Evolutionary conservation across 2,797 vertebrate genomes (phyloP).

Genomic region (Bufotes viridis): DNA sequence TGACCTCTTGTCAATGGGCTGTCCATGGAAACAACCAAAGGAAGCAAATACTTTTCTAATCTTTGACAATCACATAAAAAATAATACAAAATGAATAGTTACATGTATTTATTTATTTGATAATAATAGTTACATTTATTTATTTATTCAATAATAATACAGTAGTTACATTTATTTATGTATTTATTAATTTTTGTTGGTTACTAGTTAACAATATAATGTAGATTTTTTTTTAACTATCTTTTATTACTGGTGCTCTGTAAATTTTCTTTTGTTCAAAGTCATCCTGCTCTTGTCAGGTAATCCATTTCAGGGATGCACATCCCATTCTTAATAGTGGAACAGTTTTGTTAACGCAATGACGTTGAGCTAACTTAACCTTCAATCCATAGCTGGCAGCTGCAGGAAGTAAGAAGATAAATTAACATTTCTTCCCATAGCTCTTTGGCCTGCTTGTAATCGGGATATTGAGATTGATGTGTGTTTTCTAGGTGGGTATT

Average conservation of each 20-base stretch:
- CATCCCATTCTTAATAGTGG: conserved; percentile 34
- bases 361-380: conserved; percentile 42
- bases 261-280: conserved; percentile 1
- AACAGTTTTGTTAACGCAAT: conserved; percentile 39
- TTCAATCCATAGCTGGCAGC: conserved; percentile 37
- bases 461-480: conserved; percentile 41
- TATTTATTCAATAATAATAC: too few species aligned
- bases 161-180: neutral
- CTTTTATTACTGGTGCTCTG: neutral
- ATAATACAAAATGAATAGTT: too few species aligned
- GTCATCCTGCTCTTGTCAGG: conserved; percentile 8
- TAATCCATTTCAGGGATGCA: conserved; percentile 21
- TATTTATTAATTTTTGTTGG: neutral
- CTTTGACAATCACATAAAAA: too few species aligned
- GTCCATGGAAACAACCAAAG: too few species aligned
- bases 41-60: too few species aligned
- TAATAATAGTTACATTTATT: too few species aligned
- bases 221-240: neutral
- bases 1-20: neutral
- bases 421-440: conserved; percentile 38
- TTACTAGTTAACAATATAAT: neutral
- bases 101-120: too few species aligned
- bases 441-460: conserved; percentile 33
- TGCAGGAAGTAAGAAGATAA: conserved; percentile 33
- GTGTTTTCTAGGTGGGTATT: neutral